These are phyloP conservation scores for Coenobita brevimanus DNA, from an alignment of 1,140 invertebrate species.

Conservation along the genomic window DNA sequence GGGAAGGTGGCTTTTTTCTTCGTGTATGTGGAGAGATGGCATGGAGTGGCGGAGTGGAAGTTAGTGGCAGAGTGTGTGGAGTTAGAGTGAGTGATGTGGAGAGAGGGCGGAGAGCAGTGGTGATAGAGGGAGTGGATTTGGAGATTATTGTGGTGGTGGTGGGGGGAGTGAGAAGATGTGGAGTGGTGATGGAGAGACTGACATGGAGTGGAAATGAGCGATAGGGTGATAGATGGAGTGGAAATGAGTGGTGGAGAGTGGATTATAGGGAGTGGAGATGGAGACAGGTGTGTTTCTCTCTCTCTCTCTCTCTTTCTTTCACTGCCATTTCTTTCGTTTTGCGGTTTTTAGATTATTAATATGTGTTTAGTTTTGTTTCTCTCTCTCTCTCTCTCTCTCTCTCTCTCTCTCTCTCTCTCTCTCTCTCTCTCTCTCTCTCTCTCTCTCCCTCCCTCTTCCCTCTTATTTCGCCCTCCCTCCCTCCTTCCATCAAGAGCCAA, in stretches of 20 bases:
- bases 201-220: no score
- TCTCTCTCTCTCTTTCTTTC: background rate
- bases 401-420: constrained; percentile 11
- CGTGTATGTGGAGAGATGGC: no score
- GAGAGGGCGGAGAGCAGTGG: no score
- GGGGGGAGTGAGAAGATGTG: no score
- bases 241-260: background rate
- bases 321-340: background rate
- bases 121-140: no score
- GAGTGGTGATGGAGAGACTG: no score
- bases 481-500: background rate
- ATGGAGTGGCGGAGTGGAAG: no score
- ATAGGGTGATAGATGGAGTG: constrained; percentile 6
- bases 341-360: background rate
- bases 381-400: background rate
- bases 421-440: constrained; percentile 6
- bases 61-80: no score
- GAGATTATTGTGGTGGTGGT: no score
- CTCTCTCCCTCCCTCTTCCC: background rate
- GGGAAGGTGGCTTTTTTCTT: no score
- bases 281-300: background rate
- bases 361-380: background rate
- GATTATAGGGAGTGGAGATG: background rate
- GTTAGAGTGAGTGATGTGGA: no score
- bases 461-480: background rate